Evolutionary conservation across 2,888 invertebrate genomes (phyloP).

Genomic region (Argynnis bischoffii): DNA sequence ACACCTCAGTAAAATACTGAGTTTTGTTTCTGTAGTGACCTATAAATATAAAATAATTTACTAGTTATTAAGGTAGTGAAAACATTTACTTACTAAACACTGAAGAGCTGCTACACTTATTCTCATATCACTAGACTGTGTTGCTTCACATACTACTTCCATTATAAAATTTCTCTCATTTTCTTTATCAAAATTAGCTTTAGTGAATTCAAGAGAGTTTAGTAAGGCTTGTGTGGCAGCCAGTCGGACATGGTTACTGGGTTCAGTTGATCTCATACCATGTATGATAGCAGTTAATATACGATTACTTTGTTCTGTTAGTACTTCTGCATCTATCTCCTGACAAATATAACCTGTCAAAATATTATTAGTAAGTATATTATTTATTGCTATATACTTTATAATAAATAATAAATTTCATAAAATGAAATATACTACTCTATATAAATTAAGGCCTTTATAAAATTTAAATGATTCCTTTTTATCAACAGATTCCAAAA

Average conservation of each 20-base stretch:
- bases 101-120: slow-evolving; percentile 98
- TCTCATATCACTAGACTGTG: slow-evolving; percentile 94
- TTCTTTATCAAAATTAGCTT: slow-evolving; percentile 98
- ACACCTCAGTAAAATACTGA: no score
- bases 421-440: no score
- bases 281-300: slow-evolving; percentile 99
- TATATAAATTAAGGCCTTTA: no score
- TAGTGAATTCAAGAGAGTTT: slow-evolving; percentile 99
- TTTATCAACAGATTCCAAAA: no score
- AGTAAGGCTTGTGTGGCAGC: slow-evolving; percentile 98
- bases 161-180: slow-evolving; percentile 99
- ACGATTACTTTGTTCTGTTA: slow-evolving; percentile 95
- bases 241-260: slow-evolving; percentile 95
- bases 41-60: no score
- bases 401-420: no score
- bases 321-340: slow-evolving; percentile 96
- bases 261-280: slow-evolving; percentile 97
- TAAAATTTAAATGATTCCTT: no score
- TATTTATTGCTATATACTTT: no score
- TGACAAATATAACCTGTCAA: slow-evolving; percentile 94
- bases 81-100: slow-evolving; percentile 88
- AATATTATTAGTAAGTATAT: not conserved
- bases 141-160: slow-evolving; percentile 99
- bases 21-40: no score
- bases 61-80: no score